These are phyloP conservation scores for Campoletis sonorensis DNA, from an alignment of 1,140 invertebrate genomes.

Conservation along the genomic window DNA sequence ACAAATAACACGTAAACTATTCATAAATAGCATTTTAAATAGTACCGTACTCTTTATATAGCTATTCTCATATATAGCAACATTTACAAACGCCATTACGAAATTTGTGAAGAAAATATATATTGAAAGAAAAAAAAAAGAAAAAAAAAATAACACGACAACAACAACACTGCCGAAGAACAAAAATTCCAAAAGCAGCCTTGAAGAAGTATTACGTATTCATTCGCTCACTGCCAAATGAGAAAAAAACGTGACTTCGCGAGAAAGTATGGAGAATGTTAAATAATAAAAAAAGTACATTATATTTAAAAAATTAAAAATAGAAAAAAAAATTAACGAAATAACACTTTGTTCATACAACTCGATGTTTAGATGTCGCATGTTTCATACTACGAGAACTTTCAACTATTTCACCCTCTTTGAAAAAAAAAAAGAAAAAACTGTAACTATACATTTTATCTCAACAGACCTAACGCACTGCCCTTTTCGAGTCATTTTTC, in stretches of 20 bases:
- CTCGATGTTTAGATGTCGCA: slow-evolving; percentile 73
- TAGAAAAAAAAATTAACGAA: slow-evolving; percentile 40
- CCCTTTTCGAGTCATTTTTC: slow-evolving; percentile 41
- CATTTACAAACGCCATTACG: not conserved
- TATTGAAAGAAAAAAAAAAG: not conserved
- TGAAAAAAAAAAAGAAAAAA: not conserved
- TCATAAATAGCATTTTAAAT: slow-evolving; percentile 41
- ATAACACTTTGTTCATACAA: slow-evolving; percentile 56
- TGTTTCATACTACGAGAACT: slow-evolving; percentile 68
- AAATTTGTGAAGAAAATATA: slow-evolving; percentile 1
- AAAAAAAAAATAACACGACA: not conserved
- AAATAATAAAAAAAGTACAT: slow-evolving; percentile 13
- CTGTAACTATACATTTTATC: not conserved
- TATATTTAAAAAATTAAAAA: too few relatives aligned
- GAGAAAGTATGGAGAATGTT: slow-evolving; percentile 45
- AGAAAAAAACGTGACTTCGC: slow-evolving; percentile 39
- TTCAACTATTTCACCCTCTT: slow-evolving; percentile 32
- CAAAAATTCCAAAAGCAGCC: slow-evolving; percentile 21
- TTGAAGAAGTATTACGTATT: slow-evolving; percentile 8
- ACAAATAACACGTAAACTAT: slow-evolving; percentile 33
- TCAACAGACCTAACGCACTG: not conserved
- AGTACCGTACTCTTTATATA: not conserved
- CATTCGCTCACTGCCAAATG: slow-evolving; percentile 7
- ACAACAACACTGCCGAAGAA: not conserved
- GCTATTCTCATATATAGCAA: slow-evolving; percentile 21